Base-by-base conservation (phyloP, 2,113 vertebrate genomes). In the Poicephalus gulielmi region DNA sequence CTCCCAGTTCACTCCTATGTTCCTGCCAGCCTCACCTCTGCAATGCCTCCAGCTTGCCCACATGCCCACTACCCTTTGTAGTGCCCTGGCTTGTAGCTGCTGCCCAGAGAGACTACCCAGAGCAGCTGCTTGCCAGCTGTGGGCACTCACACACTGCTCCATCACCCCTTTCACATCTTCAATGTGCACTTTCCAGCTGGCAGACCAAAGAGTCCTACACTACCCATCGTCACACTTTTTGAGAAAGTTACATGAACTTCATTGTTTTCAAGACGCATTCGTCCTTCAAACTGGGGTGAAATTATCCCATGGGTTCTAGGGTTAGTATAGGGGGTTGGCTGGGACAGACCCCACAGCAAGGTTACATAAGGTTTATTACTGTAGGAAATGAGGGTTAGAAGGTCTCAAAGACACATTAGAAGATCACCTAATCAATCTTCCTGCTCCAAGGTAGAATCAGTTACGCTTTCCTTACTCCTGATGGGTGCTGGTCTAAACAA, bases 121-220 rank as follows among this genome's bases (percentile, higher is more conserved):
- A 0, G 0, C 47, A 33, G 87, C 60, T n/a, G 46, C 57, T 66
- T 69, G 49, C 57, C 37, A 18, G 16, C 52, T 33, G 41, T 6
- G 33, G 37, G 6, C 2, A 13, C 6, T 19, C 6, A 30, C 30
- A 39, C n/a, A 1, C 50, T 25, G 88, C 55, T 79, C 37, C 47
- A 7, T 24, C 67, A 28, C n/a, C 37, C n/a, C 22, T 14, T 23
- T 81, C 60, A 30, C 69, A 7, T 19, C 79, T 33, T 5, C 6
- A 4, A 43, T n/a, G 55, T 57, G 55, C 19, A 49, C 68, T 43
- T 60, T 53, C 31, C 85, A 70, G 37, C 55, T 64, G 50, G 53
- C 43, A 30, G 18, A 24, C 13, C 49, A 33, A 19, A 50, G 30
- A 7, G 30, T 47, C 20, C 49, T 69, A 52, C 39, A 5, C n/a